A percentile compares a stretch with the other conserved stretches of the same genome.
These are phyloP conservation scores for Drosophila multiciliata DNA, from an alignment of 2,888 invertebrate species.

Conservation along the genomic window DNA sequence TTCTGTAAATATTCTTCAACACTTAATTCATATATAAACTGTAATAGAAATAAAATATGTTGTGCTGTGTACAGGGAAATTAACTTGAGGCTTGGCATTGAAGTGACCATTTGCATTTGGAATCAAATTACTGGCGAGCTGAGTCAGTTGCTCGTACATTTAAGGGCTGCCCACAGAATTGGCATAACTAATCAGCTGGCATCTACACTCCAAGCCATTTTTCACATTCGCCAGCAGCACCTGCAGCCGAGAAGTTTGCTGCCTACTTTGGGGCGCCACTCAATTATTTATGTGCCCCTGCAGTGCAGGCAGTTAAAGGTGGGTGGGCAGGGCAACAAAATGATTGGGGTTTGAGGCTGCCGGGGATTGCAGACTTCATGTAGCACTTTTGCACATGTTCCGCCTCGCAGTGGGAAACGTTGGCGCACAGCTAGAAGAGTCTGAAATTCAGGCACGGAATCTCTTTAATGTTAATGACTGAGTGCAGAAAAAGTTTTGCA, in stretches of 20 bases:
- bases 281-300: constrained; percentile 74
- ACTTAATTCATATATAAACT: neutral
- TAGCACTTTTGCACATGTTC: constrained; percentile 40
- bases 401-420: constrained; percentile 22
- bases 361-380: constrained; percentile 12
- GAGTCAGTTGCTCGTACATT: constrained; percentile 21
- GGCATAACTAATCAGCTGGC: constrained; percentile 60
- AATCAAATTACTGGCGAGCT: neutral
- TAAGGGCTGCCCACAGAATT: constrained; percentile 50
- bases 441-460: constrained; percentile 55
- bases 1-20: neutral
- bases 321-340: neutral
- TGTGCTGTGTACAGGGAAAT: neutral
- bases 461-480: constrained; percentile 77
- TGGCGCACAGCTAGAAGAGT: constrained; percentile 6
- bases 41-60: neutral
- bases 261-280: constrained; percentile 74
- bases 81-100: neutral
- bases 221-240: constrained; percentile 51
- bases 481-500: constrained; percentile 64
- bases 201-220: constrained; percentile 16
- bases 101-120: constrained; percentile 18
- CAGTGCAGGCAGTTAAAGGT: constrained; percentile 50
- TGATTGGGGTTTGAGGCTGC: neutral
- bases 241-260: constrained; percentile 62